Percentiles rank a stretch among this genome's conserved stretches.
Conservation (phyloP, 2,113 vertebrate genomes). For the Tautogolabrus adspersus region DNA sequence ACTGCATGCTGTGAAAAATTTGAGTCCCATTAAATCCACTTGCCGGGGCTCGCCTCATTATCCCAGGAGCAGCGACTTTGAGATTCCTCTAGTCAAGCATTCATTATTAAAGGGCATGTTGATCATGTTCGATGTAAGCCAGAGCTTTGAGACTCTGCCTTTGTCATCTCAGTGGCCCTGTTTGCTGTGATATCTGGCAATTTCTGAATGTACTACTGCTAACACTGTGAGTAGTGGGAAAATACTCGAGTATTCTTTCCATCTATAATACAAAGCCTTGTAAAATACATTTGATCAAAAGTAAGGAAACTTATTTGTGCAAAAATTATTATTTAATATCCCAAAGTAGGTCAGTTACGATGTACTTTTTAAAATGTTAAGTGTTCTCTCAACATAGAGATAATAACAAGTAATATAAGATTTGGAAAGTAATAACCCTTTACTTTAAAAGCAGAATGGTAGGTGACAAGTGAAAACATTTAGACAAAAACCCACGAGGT, state of each 20-base stretch:
- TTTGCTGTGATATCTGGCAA: slow-evolving; percentile 57
- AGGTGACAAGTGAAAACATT: too few relatives aligned
- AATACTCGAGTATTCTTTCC: background rate
- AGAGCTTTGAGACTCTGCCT: slow-evolving; percentile 59
- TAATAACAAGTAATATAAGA: too few relatives aligned
- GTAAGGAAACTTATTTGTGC: too few relatives aligned
- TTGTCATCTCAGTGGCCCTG: slow-evolving; percentile 55
- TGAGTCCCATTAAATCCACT: slow-evolving; percentile 68
- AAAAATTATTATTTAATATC: too few relatives aligned
- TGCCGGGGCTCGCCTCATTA: slow-evolving; percentile 74
- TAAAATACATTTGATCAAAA: background rate
- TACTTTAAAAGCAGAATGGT: too few relatives aligned
- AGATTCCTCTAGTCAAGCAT: slow-evolving; percentile 78
- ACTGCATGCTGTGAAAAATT: slow-evolving; percentile 60
- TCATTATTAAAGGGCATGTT: slow-evolving; percentile 82
- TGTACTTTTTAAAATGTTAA: too few relatives aligned
- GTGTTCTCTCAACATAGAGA: too few relatives aligned
- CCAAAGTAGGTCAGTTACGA: too few relatives aligned
- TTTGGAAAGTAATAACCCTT: too few relatives aligned
- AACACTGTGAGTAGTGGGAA: background rate
- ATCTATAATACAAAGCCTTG: background rate
- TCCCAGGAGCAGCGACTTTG: slow-evolving; percentile 74
- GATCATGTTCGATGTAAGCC: slow-evolving; percentile 73
- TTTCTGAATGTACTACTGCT: background rate
- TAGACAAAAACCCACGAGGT: too few relatives aligned